Evolutionary conservation across 2,797 vertebrate species (phyloP), one percentile per base, ranked within the genome.

Genomic region (Acanthurus leucopareius): DNA sequence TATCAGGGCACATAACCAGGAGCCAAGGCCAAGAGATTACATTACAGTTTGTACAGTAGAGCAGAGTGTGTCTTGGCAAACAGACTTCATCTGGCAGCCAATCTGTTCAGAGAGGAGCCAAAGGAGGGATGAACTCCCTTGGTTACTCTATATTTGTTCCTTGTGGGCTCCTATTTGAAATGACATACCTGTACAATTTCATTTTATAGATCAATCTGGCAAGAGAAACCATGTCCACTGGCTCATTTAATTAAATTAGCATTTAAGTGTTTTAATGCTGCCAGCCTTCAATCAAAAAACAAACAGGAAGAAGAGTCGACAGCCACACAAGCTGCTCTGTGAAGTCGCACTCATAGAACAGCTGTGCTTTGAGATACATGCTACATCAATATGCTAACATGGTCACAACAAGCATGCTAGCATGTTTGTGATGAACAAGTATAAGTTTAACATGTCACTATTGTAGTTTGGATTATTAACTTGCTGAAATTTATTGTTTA

Each of bases 21-120:
- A 89, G 77, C 47, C 72, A 74, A 85, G 79, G 86, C 83, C 79
- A 85, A 69, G 61, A 77, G 82, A 90, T 91, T 86, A 72, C 82
- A 83, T 89, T 86, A 69, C 68, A 84, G 73, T 88, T 88, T 86
- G 76, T 87, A 91, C 86, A 89, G 82, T 84, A 80, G 75, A 80
- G 83, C 32, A 20, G 82, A 77, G 72, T 73, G 72, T 86, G 89
- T 88, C 72, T 92, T 90, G 87, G 89, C 89, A 92, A 90, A 91
- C 79, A 84, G 58, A 80, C 69, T 77, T 76, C 25, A 79, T 87
- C 84, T 84, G 40, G 54, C 84, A 80, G 72, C 72, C 80, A 77
- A 75, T 77, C 77, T 89, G 86, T 82, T 82, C 47, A 65, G 54
- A 69, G 77, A 58, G 68, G 57, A 40, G 62, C 64, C 67, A 81